A percentile compares a stretch with the other conserved stretches of the same genome.
These are phyloP conservation scores for Cosmia trapezina DNA, from an alignment of 2,888 invertebrate species.

Conservation along the genomic window DNA sequence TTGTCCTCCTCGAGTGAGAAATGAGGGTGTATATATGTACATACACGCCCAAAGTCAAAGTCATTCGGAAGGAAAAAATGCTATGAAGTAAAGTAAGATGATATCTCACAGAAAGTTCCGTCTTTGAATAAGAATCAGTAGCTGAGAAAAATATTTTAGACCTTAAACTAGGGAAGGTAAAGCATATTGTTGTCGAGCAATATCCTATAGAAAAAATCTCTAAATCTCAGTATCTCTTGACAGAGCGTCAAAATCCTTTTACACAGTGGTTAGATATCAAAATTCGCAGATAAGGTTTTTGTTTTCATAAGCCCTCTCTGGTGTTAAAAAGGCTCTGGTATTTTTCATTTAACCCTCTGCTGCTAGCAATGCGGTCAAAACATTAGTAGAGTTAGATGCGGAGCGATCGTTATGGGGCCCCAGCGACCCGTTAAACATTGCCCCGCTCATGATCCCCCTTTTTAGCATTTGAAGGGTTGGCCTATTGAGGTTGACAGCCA, in stretches of 20 bases:
- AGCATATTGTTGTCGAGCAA: slow-evolving; percentile 33
- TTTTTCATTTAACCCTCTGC: slow-evolving; percentile 64
- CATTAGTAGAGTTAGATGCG: slow-evolving; percentile 65
- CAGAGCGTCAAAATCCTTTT: slow-evolving; percentile 61
- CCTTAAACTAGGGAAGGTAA: slow-evolving; percentile 24
- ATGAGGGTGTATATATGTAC: slow-evolving; percentile 48
- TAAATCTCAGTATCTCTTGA: slow-evolving; percentile 58
- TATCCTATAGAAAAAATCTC: slow-evolving; percentile 24
- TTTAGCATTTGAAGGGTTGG: slow-evolving; percentile 62
- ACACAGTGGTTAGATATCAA: slow-evolving; percentile 63
- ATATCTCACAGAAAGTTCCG: slow-evolving; percentile 39
- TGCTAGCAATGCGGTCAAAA: slow-evolving; percentile 61
- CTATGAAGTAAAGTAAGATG: slow-evolving; percentile 43
- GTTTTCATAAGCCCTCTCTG: slow-evolving; percentile 64
- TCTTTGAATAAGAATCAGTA: slow-evolving; percentile 18
- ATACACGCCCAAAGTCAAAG: slow-evolving; percentile 38
- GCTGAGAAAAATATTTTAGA: slow-evolving; percentile 24
- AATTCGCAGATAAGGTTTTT: slow-evolving; percentile 61
- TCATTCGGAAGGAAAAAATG: slow-evolving; percentile 45
- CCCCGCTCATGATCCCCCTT: slow-evolving; percentile 49
- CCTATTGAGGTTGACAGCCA: slow-evolving; percentile 58
- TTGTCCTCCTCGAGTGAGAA: slow-evolving; percentile 43
- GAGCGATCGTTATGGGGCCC: slow-evolving; percentile 61
- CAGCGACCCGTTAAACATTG: slow-evolving; percentile 60
- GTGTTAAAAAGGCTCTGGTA: slow-evolving; percentile 62